Base-by-base conservation (phyloP, 1,140 invertebrate species). In the Vanessa tameamea region DNA sequence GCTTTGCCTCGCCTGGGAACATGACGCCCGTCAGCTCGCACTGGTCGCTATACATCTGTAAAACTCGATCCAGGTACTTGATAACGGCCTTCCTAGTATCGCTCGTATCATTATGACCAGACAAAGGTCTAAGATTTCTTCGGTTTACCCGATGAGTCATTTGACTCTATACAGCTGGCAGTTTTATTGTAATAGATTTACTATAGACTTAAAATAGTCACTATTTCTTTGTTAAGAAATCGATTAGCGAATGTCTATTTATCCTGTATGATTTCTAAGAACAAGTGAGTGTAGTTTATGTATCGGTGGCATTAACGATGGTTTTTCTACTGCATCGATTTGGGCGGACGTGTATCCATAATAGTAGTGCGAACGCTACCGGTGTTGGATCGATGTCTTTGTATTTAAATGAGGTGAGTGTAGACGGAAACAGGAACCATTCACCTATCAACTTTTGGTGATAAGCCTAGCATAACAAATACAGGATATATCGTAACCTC, bases 341-440 rank as follows among this genome's bases (percentile, higher is more conserved):
- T 78, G 74, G 78, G 43, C 77, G 74, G 74, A 82, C 76, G 75
- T 74, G 73, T 76, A 57, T 66, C 72, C 70, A 69, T 73, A 78
- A 65, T 59, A 64, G 67, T 76, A 77, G 47, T 69, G 65, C 69
- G 43, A 75, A 65, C 64, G 74, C 82, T 84, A 85, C 84, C 85
- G 83, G 83, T 82, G 55, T 81, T 81, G 64, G 75, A 71, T 78
- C 68, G 63, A 76, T 71, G 78, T 78, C 82, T 87, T 88, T 87
- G 86, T 89, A 89, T 90, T 87, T 82, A 86, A 88, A 89, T 90
- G 64, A 86, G 79, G 79, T 78, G 73, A 84, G 76, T 74, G 72
- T 80, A 81, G 82, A 81, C 83, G 88, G 86, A 89, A 90, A 86
- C 84, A 85, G 88, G 88, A 90, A 88, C 82, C 77, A 72, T 67